These are phyloP conservation scores for Oscheius sp. DNA, from an alignment of 2,888 invertebrate species.

Conservation along the genomic window DNA sequence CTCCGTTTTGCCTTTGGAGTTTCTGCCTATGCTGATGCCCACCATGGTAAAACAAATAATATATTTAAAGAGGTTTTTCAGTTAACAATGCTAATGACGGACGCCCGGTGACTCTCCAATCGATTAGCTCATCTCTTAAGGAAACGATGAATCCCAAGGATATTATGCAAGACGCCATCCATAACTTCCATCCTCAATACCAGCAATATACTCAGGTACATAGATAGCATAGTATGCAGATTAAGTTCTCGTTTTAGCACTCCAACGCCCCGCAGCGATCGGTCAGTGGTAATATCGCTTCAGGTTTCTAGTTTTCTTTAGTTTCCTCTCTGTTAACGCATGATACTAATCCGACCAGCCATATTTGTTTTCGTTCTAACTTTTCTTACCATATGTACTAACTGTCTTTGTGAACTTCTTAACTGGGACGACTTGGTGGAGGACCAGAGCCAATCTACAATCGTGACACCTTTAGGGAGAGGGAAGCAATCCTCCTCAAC, in stretches of 20 bases:
- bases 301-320: conserved; percentile 44
- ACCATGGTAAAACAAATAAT: conserved; percentile 14
- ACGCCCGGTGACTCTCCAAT: conserved; percentile 90
- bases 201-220: conserved; percentile 92
- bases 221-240: not conserved
- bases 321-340: conserved; percentile 16
- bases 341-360: conserved; percentile 26
- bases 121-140: conserved; percentile 97
- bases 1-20: conserved; percentile 94
- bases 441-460: not conserved
- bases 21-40: conserved; percentile 71
- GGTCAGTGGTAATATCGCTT: conserved; percentile 65
- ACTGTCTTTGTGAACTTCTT: not conserved
- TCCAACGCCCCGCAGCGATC: conserved; percentile 70
- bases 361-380: conserved; percentile 9
- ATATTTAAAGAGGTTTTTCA: conserved; percentile 30
- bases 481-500: not conserved
- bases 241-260: conserved; percentile 63
- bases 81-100: conserved; percentile 60
- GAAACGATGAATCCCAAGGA: conserved; percentile 81
- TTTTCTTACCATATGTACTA: conserved; percentile 3
- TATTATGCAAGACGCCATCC: conserved; percentile 98
- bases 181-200: conserved; percentile 91
- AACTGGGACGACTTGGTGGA: conserved; percentile 10
- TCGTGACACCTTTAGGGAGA: conserved; percentile 20